phyloP scores from a whole-genome alignment of 2,113 vertebrate genomes.

The Pterocles burchelli region DNA sequence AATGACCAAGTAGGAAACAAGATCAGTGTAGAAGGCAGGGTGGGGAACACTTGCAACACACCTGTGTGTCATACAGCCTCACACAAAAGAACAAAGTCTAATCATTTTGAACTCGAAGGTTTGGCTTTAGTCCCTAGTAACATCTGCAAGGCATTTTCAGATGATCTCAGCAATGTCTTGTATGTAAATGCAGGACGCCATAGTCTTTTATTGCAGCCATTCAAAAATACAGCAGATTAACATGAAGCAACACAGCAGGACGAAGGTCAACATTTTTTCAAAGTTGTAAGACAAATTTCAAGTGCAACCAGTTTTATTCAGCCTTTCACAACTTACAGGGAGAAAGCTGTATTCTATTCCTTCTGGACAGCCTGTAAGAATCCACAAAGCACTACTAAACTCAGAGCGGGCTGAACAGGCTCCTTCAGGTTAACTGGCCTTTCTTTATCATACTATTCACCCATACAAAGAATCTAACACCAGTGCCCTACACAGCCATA shows the following conservation, averaged over 20 bases:
- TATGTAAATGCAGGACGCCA: slow-evolving; percentile 14
- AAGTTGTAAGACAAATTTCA: background rate
- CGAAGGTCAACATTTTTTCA: background rate
- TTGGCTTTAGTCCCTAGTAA: slow-evolving; percentile 35
- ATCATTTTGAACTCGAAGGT: background rate
- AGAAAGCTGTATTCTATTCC: background rate
- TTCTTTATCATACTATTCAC: background rate
- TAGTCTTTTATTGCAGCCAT: background rate
- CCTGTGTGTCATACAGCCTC: background rate
- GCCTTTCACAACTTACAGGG: background rate
- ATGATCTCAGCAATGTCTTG: slow-evolving; percentile 50
- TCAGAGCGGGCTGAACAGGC: background rate
- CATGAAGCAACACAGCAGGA: background rate
- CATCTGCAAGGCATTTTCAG: slow-evolving; percentile 66
- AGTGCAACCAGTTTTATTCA: background rate
- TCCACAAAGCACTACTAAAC: background rate
- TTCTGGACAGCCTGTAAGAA: background rate
- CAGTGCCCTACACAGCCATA: background rate
- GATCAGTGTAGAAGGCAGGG: background rate
- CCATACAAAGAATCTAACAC: background rate
- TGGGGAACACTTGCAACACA: slow-evolving; percentile 23
- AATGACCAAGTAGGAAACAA: background rate
- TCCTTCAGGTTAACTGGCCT: background rate
- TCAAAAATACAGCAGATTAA: background rate
- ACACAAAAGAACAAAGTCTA: slow-evolving; percentile 40